Evolutionary conservation across 2,888 invertebrate species (phyloP).

Genomic region (Calliopum simillimum): DNA sequence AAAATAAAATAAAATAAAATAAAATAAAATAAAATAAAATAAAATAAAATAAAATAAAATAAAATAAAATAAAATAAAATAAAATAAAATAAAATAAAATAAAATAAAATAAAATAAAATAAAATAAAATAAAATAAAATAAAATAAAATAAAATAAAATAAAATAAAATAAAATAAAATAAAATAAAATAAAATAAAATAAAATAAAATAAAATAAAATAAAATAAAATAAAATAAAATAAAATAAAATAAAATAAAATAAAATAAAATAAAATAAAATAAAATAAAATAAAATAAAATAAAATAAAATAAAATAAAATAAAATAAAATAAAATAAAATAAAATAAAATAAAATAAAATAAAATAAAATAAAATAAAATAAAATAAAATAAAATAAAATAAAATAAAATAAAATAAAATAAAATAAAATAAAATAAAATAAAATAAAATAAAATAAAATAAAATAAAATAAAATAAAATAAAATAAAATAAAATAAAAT

Average conservation of each 20-base stretch:
- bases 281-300: constrained; percentile 25
- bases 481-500: constrained; percentile 8
- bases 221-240: constrained; percentile 31
- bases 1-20: constrained; percentile 25
- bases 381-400: constrained; percentile 14
- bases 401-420: constrained; percentile 27
- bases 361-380: constrained; percentile 31
- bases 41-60: constrained; percentile 30
- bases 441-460: constrained; percentile 19
- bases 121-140: constrained; percentile 27
- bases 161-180: constrained; percentile 19
- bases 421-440: constrained; percentile 25
- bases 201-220: constrained; percentile 8
- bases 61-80: constrained; percentile 8
- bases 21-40: constrained; percentile 19
- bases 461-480: constrained; percentile 30
- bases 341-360: constrained; percentile 8
- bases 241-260: constrained; percentile 14
- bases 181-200: constrained; percentile 30
- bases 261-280: constrained; percentile 27
- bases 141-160: constrained; percentile 25
- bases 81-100: constrained; percentile 31
- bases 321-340: constrained; percentile 30
- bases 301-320: constrained; percentile 19
- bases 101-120: constrained; percentile 14